Evolutionary conservation across 2,888 invertebrate species (phyloP), one percentile per base, ranked within the genome.

Genomic region (Crossocerus cetratus): DNA sequence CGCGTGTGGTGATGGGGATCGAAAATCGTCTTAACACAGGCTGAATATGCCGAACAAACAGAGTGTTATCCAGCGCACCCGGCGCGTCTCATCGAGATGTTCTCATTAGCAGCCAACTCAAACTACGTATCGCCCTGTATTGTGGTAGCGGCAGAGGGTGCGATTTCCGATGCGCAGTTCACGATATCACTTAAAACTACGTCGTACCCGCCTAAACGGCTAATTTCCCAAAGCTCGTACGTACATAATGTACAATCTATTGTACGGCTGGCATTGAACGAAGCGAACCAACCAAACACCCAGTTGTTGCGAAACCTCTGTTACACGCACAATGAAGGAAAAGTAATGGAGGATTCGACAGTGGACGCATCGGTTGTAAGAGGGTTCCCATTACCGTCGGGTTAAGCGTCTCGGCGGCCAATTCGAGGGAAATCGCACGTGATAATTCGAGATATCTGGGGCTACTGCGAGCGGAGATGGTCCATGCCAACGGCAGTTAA

Each of bases 401-500:
- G 32, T 66, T 54, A 45, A 22, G 43, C 43, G 32, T 53, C 59
- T 45, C 16, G 53, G 21, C 20, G 21, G 18, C 59, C 59, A 57
- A 59, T 21, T 45, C 59, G 59, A 59, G 53, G 42, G 42, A 66
- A 66, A 59, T 66, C 57, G 16, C 21, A n/a, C 65, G 53, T 42
- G 59, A 65, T 45, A 45, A 45, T 54, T 57, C 16, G 32, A 23
- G 63, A 54, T 69, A 44, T 20, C 72, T 60, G 32, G 72, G 72
- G 4, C 53, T 45, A 23, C 2, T 3, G 23, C 70, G 70, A 68
- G 58, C 65, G 65, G 11, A 42, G 16, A 54, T 20, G 58, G 43
- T 53, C 61, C 57, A 18, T 23, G 65, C 42, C 57, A 61, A 23
- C 44, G 59, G 44, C 67, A 58, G 54, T 20, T 66, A 75, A 74